Evolutionary conservation across 2,888 invertebrate genomes (phyloP).

Genomic region (Flabesymbios commensalis): DNA sequence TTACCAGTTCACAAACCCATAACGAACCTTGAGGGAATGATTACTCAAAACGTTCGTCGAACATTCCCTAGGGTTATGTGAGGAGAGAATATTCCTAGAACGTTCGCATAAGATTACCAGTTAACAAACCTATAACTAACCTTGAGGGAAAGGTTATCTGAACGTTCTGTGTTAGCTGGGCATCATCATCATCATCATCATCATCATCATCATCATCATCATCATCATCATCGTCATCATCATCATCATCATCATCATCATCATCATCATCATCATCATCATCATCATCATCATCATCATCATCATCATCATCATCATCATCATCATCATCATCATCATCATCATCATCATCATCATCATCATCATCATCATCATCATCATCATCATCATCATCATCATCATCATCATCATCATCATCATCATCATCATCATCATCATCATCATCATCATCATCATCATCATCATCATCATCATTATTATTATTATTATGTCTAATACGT

Average conservation of each 20-base stretch:
- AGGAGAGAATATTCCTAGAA: no score
- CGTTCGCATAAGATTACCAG: no score
- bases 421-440: not conserved
- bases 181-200: conserved; percentile 10
- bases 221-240: conserved; percentile 6
- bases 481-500: not conserved
- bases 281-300: conserved; percentile 2
- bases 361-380: conserved; percentile 5
- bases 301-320: conserved; percentile 2
- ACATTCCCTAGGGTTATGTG: no score
- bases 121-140: no score
- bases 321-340: not conserved
- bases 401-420: conserved; percentile 6
- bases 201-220: conserved; percentile 4
- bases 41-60: no score
- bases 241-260: conserved; percentile 8
- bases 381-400: not conserved
- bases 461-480: not conserved
- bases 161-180: conserved; percentile 4
- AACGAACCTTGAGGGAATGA: no score
- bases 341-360: conserved; percentile 1
- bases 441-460: conserved; percentile 2
- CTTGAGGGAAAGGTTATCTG: no score
- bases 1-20: no score
- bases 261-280: conserved; percentile 3